Percentiles rank a stretch among this genome's conserved stretches.
Conservation (phyloP, 2,113 vertebrate genomes). For the Lamprotornis superbus region DNA sequence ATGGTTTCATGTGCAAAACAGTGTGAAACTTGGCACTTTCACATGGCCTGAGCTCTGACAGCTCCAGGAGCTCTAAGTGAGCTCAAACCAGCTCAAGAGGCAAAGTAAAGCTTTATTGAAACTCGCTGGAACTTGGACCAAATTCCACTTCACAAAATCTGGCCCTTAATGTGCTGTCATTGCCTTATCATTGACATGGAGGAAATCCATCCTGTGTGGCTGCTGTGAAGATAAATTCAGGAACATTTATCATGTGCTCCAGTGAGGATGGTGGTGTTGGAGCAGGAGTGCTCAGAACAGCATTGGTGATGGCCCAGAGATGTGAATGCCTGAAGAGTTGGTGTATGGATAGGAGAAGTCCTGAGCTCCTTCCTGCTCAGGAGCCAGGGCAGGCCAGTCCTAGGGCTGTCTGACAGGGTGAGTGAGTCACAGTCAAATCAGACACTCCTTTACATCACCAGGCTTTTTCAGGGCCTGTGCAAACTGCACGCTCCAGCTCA, state of each 20-base stretch:
- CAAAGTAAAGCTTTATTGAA: conserved; percentile 4
- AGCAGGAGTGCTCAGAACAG: neutral
- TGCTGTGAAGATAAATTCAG: neutral
- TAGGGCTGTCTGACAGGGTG: neutral
- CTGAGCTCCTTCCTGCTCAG: neutral
- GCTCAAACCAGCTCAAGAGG: conserved; percentile 1
- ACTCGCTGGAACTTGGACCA: neutral
- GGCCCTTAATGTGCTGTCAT: neutral
- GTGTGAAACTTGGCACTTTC: conserved; percentile 59
- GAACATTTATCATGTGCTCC: neutral
- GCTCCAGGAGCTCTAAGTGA: neutral
- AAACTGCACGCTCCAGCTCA: neutral
- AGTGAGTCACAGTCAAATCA: conserved; percentile 21
- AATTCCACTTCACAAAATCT: neutral
- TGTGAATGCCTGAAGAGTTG: neutral
- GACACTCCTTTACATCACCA: neutral
- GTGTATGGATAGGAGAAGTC: neutral
- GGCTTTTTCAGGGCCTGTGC: neutral
- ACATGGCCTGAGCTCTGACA: neutral
- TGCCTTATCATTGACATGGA: neutral
- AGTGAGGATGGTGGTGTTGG: neutral
- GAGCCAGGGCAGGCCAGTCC: neutral
- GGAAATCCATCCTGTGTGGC: neutral
- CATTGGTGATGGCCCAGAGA: neutral
- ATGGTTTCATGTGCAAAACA: conserved; percentile 41